Base-by-base conservation (phyloP, 2,888 invertebrate genomes). In the Conchocele bisecta region DNA sequence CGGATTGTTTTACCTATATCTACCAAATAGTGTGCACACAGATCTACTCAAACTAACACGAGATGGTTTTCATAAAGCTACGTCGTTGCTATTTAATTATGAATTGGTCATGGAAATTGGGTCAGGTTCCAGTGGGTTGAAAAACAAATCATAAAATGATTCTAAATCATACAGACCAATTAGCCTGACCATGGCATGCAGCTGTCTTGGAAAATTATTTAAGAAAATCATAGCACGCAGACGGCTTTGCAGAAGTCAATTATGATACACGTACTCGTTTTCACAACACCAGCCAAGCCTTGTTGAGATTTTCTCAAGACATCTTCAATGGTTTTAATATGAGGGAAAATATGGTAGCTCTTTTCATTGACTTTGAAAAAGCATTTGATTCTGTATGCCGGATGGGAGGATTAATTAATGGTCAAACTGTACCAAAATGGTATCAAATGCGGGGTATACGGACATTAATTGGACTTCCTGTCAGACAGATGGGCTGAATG, bases 401-500 rank as follows among this genome's bases (percentile, higher is more conserved):
- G n/a, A 13, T 72, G 72, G 72, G 31, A 58, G n/a, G 53, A 57
- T 9, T 57, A 66, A 7, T 20, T 72, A n/a, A 26, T 72, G 35
- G 37, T 58, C 11, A 66, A 66, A 35, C 15, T 66, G 17, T 6
- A 46, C 4, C 33, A 24, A 37, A 17, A 39, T 26, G 65, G 71
- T 6, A 56, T 71, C n/a, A 39, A 15, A 41, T 26, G 37, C 39
- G 41, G 41, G 15, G 20, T 56, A 17, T 56, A 42, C n/a, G 4
- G 26, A 6, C 41, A 42, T 31, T 28, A 41, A 6, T 28, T 31
- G 4, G 44, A 50, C 28, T 65, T 65, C 17, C 54, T 70, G 5
- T 28, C 39, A 17, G 29, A 44, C 29, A 54, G 56, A 35, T 11
- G 3, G n/a, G 60, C 59, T n/a, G 26, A 4, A 5, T 31, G 28